A percentile compares a stretch with the other conserved stretches of the same genome.
Evolutionary conservation across 1,140 invertebrate species (phyloP).

Genomic region (Drosophila dunni): DNA sequence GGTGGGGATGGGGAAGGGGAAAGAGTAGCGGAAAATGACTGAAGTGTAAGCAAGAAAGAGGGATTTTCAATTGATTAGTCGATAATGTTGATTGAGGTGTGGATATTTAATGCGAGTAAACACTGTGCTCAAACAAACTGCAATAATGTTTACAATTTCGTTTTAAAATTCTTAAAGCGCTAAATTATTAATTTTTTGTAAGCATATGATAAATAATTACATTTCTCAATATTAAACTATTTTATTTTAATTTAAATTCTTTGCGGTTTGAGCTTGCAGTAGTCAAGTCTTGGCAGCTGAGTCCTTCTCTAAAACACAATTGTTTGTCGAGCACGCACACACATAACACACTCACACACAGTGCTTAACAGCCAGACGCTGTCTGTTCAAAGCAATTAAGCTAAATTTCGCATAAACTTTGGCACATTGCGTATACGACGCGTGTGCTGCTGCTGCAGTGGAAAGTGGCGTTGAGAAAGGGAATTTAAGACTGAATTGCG

Average conservation of each 20-base stretch:
- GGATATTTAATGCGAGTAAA: conserved; percentile 3
- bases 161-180: too few species aligned
- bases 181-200: too few species aligned
- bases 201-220: too few species aligned
- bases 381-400: conserved; percentile 60
- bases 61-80: conserved; percentile 67
- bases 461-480: not conserved
- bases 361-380: not conserved
- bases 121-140: not conserved
- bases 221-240: too few species aligned
- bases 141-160: too few species aligned
- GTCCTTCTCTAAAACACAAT: not conserved
- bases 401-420: conserved; percentile 73
- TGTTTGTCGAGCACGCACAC: not conserved
- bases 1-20: not conserved
- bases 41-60: conserved; percentile 25
- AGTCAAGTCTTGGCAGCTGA: too few species aligned
- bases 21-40: too few species aligned
- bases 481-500: not conserved
- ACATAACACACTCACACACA: not conserved
- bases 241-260: too few species aligned
- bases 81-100: conserved; percentile 65
- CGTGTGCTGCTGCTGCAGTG: conserved; percentile 17
- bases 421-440: conserved; percentile 60
- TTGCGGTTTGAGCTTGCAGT: too few species aligned